Evolutionary conservation across 1,140 invertebrate genomes (phyloP), one percentile per base, ranked within the genome.

Genomic region (Octopus sinensis): DNA sequence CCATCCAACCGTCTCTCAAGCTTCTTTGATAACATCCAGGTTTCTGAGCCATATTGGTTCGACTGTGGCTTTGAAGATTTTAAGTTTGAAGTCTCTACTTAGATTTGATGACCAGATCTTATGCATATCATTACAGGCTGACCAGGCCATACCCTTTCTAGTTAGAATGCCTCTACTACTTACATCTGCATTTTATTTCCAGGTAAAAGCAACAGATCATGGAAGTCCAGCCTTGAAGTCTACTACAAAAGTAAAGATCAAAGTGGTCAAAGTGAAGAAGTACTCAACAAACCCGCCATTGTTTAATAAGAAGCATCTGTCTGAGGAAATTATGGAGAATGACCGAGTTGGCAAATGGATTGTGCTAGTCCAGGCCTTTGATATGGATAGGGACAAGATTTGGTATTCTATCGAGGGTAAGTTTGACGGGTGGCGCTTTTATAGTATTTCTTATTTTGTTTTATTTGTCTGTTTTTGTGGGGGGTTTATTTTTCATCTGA

Each of bases 351-450:
- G 95, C 9, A 95, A 95, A 89, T 91, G 96, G 79, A 94, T 98
- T 0, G 92, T 94, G 12, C 91, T 96, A 43, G 92, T 97, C 79
- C 93, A 95, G 86, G 96, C 96, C 0, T 91, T 92, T 7, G 96
- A 98, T 91, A 92, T 93, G 77, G 96, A 98, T 87, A 93, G 93
- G 53, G 95, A 97, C 88, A 92, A 93, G 76, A 90, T 98, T 71
- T 98, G 96, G 95, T 98, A 95, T 89, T 94, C 95, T 86, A 98
- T 98, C 83, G 93, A 95, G 76, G 95, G 96, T 96, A 91, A 93
- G 94, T 77, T 54, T 52, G 30, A 80, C 7, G 56, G 54, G 79
- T 62, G n/a, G 6, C 79, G 56, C 77, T 54, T 68, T 53, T 78
- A 17, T 77, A 43, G 17, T 52, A 23, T 84, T 75, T 43, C 30